Evolutionary conservation across 1,140 invertebrate species (phyloP), one percentile per base, ranked within the genome.

Genomic region (Acyrthosiphon pisum): DNA sequence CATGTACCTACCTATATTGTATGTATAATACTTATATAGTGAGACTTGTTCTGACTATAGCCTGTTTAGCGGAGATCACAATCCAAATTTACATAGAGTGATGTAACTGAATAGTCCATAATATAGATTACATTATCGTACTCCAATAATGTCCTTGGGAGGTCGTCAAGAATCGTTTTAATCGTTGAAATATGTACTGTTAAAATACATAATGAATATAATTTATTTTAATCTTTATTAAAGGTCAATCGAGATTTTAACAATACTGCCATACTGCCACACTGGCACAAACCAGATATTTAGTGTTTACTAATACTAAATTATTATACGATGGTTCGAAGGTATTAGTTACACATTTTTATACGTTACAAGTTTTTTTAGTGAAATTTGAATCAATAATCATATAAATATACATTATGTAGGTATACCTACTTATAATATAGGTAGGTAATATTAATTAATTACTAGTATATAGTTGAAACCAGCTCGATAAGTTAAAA

Each of bases 31-130:
- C 60, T 76, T 76, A n/a, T n/a, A n/a, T n/a, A 41, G 68, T 37
- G 46, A 81, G 68, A 83, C 90, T 92, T 37, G 90, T 92, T 92
- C 50, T n/a, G n/a, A 35, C n/a, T 60, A 35, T 6, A 56, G 18
- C 37, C 35, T 68, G 37, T 76, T 68, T 37, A 3, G 37, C 26
- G 6, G 48, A 56, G 88, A 26, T 26, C 26, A 76, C 68, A 92
- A 41, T 50, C 22, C 7, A 92, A 83, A 83, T 92, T 37, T 92
- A 83, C n/a, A 50, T 83, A 48, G 23, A 83, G 37, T 92, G n/a
- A 68, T 90, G 56, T 90, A 90, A 68, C 35, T 14, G 23, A 26
- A 68, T 68, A 53, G 18, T 50, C 8, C 20, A 53, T 53, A 53
- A 53, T 50, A 41, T 30, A 18, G 89, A 30, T 68, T 90, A 44